phyloP scores from a whole-genome alignment of 2,888 invertebrate genomes.

The Drosophila siamana region DNA sequence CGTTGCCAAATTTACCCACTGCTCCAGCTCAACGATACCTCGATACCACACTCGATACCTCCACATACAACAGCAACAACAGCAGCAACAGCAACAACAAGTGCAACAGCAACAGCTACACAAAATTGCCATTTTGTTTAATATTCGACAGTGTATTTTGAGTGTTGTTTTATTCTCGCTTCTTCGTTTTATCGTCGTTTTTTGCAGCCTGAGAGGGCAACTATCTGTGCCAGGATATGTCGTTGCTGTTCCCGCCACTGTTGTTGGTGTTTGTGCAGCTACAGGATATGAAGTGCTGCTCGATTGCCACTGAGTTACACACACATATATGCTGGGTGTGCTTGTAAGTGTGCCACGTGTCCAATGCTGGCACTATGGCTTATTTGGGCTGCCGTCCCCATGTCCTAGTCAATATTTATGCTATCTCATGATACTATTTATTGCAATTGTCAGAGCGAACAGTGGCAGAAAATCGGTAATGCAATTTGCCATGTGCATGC shows the following conservation, averaged over 20 bases:
- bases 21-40: slow-evolving; percentile 10
- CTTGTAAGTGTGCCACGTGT: slow-evolving; percentile 63
- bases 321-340: slow-evolving; percentile 10
- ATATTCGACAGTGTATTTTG: slow-evolving; percentile 67
- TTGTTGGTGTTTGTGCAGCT: slow-evolving; percentile 63
- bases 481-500: slow-evolving; percentile 21
- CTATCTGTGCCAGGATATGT: slow-evolving; percentile 60
- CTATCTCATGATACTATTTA: slow-evolving; percentile 28
- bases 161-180: slow-evolving; percentile 23
- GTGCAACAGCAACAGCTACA: slow-evolving; percentile 32
- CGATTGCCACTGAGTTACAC: slow-evolving; percentile 58
- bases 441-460: slow-evolving; percentile 23
- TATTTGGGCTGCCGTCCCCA: slow-evolving; percentile 5
- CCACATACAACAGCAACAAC: not conserved
- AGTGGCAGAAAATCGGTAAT: slow-evolving; percentile 6
- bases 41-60: not conserved
- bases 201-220: slow-evolving; percentile 32
- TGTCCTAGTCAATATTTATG: slow-evolving; percentile 34
- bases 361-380: slow-evolving; percentile 17
- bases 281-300: slow-evolving; percentile 73
- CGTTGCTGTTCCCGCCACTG: slow-evolving; percentile 31
- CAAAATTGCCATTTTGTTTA: slow-evolving; percentile 77
- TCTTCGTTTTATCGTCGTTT: slow-evolving; percentile 6
- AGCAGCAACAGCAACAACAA: not conserved
- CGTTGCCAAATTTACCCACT: slow-evolving; percentile 47